These are phyloP conservation scores for Seira sanloemensis DNA, from an alignment of 2,888 invertebrate species.

Conservation along the genomic window DNA sequence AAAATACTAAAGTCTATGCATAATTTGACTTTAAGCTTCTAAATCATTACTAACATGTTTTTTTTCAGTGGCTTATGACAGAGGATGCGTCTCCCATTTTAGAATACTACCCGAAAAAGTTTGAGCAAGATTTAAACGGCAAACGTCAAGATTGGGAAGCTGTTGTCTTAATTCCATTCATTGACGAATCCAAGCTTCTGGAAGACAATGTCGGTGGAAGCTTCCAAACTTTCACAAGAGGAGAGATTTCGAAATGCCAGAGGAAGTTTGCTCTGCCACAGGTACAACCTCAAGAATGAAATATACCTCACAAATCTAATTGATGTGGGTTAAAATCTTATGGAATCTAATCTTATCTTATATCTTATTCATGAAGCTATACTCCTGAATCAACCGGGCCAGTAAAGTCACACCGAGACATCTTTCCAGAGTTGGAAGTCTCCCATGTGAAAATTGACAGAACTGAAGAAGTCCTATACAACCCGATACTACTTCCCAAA, in stretches of 20 bases:
- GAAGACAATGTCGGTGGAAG: conserved; percentile 85
- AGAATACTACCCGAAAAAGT: conserved; percentile 93
- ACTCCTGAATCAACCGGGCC: conserved; percentile 68
- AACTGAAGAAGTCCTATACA: conserved; percentile 80
- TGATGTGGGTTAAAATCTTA: background rate
- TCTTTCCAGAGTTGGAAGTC: conserved; percentile 80
- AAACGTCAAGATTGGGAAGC: conserved; percentile 98
- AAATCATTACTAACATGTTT: background rate
- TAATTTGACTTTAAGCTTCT: no score
- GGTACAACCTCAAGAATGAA: conserved; percentile 77
- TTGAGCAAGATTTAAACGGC: conserved; percentile 96
- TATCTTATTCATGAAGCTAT: conserved; percentile 53
- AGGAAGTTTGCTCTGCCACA: conserved; percentile 91
- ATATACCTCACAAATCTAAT: background rate
- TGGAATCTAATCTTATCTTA: conserved; percentile 19
- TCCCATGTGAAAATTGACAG: conserved; percentile 78
- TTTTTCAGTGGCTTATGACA: conserved; percentile 81
- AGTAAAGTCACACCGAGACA: conserved; percentile 74
- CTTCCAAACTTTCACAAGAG: conserved; percentile 81
- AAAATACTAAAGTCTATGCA: no score
- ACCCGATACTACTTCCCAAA: conserved; percentile 79
- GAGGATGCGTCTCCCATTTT: conserved; percentile 87
- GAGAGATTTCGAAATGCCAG: conserved; percentile 87
- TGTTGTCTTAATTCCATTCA: conserved; percentile 94
- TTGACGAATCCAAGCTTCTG: conserved; percentile 86